Evolutionary conservation across 1,140 invertebrate species (phyloP).

Genomic region (Anastrepha obliqua): DNA sequence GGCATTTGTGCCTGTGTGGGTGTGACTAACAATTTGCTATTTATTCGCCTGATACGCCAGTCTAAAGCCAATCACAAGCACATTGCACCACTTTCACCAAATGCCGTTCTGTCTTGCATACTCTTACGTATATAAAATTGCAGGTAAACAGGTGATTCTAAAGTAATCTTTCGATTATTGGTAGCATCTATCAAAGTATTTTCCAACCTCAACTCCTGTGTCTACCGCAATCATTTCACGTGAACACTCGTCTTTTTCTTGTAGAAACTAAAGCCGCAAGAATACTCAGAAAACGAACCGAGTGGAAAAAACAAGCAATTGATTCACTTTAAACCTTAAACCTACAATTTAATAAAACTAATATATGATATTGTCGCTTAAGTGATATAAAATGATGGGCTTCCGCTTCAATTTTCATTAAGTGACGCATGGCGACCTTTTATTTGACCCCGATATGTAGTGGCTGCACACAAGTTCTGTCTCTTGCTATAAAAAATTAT

Average conservation of each 20-base stretch:
- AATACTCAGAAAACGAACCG: background rate
- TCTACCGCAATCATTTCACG: background rate
- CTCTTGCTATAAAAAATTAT: too few species aligned
- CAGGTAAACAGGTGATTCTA: background rate
- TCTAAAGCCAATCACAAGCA: slow-evolving; percentile 24
- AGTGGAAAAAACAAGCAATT: too few species aligned
- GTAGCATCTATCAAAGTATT: background rate
- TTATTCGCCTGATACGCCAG: background rate
- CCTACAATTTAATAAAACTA: slow-evolving; percentile 9
- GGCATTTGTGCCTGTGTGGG: background rate
- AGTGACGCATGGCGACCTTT: background rate
- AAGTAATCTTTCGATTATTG: background rate
- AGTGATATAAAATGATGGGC: background rate
- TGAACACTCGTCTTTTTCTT: background rate
- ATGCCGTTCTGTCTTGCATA: background rate
- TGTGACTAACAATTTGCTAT: background rate
- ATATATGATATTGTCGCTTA: background rate
- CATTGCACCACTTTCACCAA: background rate
- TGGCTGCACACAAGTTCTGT: too few species aligned
- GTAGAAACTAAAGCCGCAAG: background rate
- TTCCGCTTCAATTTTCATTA: background rate
- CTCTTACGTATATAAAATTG: background rate
- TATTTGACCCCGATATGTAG: background rate
- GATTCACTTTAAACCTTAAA: background rate
- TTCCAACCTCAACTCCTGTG: too few species aligned